Evolutionary conservation across 1,140 invertebrate genomes (phyloP).

Genomic region (Stegodyphus dumicola): DNA sequence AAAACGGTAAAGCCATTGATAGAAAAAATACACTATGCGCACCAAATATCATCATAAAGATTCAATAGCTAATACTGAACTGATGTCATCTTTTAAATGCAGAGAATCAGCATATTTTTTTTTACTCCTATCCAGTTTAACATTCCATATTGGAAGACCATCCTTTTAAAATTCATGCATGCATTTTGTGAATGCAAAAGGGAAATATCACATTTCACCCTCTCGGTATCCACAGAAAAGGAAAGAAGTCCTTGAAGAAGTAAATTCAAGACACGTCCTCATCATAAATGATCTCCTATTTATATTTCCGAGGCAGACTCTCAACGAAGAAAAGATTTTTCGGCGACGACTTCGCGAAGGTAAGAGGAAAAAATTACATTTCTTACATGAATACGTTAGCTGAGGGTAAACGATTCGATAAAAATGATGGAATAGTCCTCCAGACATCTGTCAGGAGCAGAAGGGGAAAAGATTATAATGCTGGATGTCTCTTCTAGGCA

Average conservation of each 20-base stretch:
- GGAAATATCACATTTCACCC: too few relatives aligned
- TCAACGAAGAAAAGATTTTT: conserved; percentile 31
- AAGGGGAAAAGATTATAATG: conserved; percentile 31
- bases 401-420: conserved; percentile 37
- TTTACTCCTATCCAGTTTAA: too few relatives aligned
- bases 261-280: conserved; percentile 1
- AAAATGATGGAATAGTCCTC: conserved; percentile 44
- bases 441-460: conserved; percentile 28
- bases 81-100: too few relatives aligned
- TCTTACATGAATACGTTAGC: conserved; percentile 25
- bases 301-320: conserved; percentile 38
- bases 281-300: conserved; percentile 42
- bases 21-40: too few relatives aligned
- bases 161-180: too few relatives aligned
- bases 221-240: background rate
- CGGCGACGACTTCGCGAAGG: background rate
- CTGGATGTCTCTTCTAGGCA: background rate
- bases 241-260: background rate
- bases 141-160: too few relatives aligned
- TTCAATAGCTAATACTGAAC: too few relatives aligned
- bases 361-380: conserved; percentile 16
- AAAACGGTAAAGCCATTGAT: too few relatives aligned
- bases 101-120: too few relatives aligned
- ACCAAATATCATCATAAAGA: too few relatives aligned
- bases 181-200: too few relatives aligned